A percentile compares a stretch with the other conserved stretches of the same genome.
phyloP scores from a whole-genome alignment of 2,113 vertebrate genomes.

The Poecilia latipinna region DNA sequence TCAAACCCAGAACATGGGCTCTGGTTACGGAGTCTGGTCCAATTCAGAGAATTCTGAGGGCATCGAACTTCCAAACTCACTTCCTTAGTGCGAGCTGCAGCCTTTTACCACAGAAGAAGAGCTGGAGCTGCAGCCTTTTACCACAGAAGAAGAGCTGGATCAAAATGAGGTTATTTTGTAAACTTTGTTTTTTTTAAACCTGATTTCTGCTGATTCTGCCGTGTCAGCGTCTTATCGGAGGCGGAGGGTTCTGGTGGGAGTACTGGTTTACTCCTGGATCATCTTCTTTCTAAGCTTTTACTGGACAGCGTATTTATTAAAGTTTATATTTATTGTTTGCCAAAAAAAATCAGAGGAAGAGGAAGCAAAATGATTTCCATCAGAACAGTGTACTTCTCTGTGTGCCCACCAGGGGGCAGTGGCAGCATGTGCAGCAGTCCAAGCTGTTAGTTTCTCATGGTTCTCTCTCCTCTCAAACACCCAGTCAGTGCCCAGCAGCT shows the following conservation, averaged over 20 bases:
- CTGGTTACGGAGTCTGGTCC: constrained; percentile 72
- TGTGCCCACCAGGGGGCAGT: constrained; percentile 63
- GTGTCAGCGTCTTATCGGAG: constrained; percentile 46
- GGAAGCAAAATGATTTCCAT: constrained; percentile 4
- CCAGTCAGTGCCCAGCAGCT: constrained; percentile 30
- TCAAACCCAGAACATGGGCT: constrained; percentile 39
- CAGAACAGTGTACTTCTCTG: constrained; percentile 38
- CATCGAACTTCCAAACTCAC: constrained; percentile 38
- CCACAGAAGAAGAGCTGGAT: constrained; percentile 19
- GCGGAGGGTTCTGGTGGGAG: constrained; percentile 67
- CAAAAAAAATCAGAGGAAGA: constrained; percentile 41
- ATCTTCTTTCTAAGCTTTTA: constrained; percentile 55
- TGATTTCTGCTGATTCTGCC: constrained; percentile 42
- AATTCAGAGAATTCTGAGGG: constrained; percentile 92
- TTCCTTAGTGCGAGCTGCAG: no score
- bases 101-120: background rate
- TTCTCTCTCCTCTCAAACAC: constrained; percentile 43
- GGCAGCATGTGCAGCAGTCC: constrained; percentile 40
- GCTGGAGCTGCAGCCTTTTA: constrained; percentile 9
- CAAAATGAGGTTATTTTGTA: constrained; percentile 41
- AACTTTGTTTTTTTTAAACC: constrained; percentile 34
- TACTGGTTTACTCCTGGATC: constrained; percentile 78
- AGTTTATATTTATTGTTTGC: constrained; percentile 79
- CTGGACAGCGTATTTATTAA: constrained; percentile 81
- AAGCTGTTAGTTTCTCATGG: background rate